Evolutionary conservation across 1,140 invertebrate species (phyloP).

Genomic region (Andrena cerasifolii): DNA sequence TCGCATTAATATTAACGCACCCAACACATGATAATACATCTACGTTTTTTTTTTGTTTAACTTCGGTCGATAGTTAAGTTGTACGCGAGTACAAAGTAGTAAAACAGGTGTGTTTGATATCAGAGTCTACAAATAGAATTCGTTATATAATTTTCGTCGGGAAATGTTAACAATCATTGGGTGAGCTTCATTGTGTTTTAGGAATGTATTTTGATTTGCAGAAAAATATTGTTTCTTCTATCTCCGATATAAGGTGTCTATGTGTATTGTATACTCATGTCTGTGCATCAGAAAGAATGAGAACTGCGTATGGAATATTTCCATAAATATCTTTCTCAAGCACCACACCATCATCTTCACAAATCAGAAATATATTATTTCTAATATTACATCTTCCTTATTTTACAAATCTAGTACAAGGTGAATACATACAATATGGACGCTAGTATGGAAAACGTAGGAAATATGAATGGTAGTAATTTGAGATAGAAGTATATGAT

Average conservation of each 20-base stretch:
- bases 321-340: constrained; percentile 56
- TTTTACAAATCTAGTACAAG: constrained; percentile 58
- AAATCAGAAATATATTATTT: constrained; percentile 70
- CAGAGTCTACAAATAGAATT: constrained; percentile 53
- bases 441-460: constrained; percentile 55
- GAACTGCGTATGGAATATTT: constrained; percentile 46
- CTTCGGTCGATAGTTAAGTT: constrained; percentile 22
- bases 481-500: constrained; percentile 30
- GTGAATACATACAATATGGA: constrained; percentile 50
- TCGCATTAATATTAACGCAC: constrained; percentile 10
- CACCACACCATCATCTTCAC: constrained; percentile 60
- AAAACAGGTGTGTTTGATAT: constrained; percentile 41
- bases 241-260: constrained; percentile 55
- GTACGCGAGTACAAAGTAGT: constrained; percentile 41
- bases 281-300: constrained; percentile 61
- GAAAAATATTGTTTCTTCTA: constrained; percentile 67
- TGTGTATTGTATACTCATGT: constrained; percentile 23
- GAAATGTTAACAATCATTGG: constrained; percentile 34
- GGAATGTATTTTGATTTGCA: constrained; percentile 73
- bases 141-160: constrained; percentile 36
- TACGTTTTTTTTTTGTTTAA: constrained; percentile 11
- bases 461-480: constrained; percentile 45
- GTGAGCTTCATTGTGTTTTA: constrained; percentile 54
- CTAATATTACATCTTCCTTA: constrained; percentile 63
- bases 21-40: not conserved